Conservation (phyloP, 35 echinoderm and acorn worm species). For the Stichopus chloronotus region DNA sequence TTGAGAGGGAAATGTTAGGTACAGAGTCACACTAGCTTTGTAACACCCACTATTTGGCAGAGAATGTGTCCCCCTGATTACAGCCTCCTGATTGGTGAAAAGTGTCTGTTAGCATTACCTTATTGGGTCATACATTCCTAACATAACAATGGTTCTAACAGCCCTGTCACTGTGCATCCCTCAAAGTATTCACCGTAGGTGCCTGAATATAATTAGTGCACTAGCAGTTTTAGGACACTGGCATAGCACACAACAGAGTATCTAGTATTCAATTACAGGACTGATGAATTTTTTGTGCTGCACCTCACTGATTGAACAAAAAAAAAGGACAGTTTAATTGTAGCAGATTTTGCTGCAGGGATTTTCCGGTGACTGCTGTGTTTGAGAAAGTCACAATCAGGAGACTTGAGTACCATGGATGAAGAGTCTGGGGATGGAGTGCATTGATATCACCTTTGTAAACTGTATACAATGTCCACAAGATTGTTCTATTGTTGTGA, state of each 20-base stretch:
- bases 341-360: not conserved
- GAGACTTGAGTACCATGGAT: not conserved
- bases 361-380: not conserved
- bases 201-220: slow-evolving; percentile 53
- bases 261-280: slow-evolving; percentile 3
- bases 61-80: slow-evolving; percentile 23
- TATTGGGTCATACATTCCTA: slow-evolving; percentile 61
- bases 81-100: slow-evolving; percentile 53
- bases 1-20: not conserved
- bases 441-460: too few species aligned
- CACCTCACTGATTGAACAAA: slow-evolving; percentile 5
- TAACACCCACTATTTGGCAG: not conserved
- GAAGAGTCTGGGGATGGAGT: not conserved
- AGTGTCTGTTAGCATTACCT: slow-evolving; percentile 48
- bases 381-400: not conserved
- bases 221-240: not conserved
- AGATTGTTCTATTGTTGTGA: too few species aligned
- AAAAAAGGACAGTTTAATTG: not conserved
- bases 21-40: not conserved
- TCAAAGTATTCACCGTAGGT: slow-evolving; percentile 40
- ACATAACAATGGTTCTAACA: slow-evolving; percentile 54
- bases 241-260: slow-evolving; percentile 17
- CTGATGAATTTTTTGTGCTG: slow-evolving; percentile 40
- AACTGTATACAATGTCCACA: too few species aligned
- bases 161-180: slow-evolving; percentile 27